phyloP scores from a whole-genome alignment of 2,113 vertebrate species.

The Sceloporus undulatus region DNA sequence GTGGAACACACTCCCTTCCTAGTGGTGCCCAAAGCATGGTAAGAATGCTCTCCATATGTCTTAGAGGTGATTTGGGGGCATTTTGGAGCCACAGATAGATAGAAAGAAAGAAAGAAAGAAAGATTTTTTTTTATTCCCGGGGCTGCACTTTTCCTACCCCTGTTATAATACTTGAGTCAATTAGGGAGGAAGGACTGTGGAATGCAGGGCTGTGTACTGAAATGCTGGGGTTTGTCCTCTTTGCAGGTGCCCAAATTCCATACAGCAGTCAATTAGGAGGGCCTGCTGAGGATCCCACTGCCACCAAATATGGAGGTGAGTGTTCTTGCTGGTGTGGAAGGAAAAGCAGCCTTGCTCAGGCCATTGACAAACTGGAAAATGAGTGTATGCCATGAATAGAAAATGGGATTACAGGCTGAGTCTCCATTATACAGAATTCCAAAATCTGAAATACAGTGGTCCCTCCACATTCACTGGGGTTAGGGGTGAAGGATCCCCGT shows the following conservation, averaged over 20 bases:
- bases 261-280: slow-evolving; percentile 12
- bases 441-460: no score
- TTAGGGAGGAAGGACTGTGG: background rate
- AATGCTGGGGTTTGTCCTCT: background rate
- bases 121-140: no score
- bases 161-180: background rate
- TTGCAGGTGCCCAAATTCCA: slow-evolving; percentile 14
- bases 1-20: no score
- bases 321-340: background rate
- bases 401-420: background rate
- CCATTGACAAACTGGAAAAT: background rate
- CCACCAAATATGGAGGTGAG: slow-evolving; percentile 36
- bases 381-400: background rate
- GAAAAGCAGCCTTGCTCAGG: background rate
- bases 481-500: no score
- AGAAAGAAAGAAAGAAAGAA: no score
- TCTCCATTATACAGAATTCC: no score
- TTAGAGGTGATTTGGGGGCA: background rate
- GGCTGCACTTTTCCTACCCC: no score
- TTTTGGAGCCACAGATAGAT: no score
- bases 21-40: background rate
- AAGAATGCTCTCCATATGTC: background rate
- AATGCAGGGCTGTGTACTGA: background rate
- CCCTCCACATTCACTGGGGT: no score
- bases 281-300: background rate